phyloP scores from a whole-genome alignment of 2,113 vertebrate genomes.

The Neopipo cinnamomea region DNA sequence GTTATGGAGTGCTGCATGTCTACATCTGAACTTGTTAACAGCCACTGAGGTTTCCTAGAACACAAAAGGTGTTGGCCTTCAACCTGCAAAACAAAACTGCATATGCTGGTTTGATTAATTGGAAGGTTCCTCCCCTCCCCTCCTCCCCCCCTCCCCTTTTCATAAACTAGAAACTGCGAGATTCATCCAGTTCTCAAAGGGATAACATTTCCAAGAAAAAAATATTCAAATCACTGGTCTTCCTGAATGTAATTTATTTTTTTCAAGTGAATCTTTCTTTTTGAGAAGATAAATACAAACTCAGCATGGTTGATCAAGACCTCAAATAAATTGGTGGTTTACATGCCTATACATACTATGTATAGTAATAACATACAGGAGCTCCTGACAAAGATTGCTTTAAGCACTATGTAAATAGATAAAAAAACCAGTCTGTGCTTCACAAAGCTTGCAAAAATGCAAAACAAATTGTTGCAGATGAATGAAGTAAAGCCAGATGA shows the following conservation, averaged over 20 bases:
- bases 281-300: not conserved
- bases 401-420: not conserved
- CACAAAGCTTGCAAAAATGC: not conserved
- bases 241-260: not conserved
- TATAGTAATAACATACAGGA: not conserved
- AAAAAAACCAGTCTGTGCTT: not conserved
- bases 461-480: not conserved
- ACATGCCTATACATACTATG: not conserved
- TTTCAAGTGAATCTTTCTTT: not conserved
- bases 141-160: not conserved
- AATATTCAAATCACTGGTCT: not conserved
- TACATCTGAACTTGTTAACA: not conserved
- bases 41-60: not conserved
- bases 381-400: not conserved
- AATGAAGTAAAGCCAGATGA: not conserved
- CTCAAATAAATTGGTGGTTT: not conserved
- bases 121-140: not conserved
- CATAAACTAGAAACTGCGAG: not conserved
- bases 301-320: not conserved
- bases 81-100: not conserved
- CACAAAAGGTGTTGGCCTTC: not conserved
- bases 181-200: not conserved
- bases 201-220: not conserved
- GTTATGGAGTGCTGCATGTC: not conserved
- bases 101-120: not conserved